Percentiles rank a stretch among this genome's conserved stretches.
These are phyloP conservation scores for Diprion similis DNA, from an alignment of 1,140 invertebrate genomes.

Conservation along the genomic window DNA sequence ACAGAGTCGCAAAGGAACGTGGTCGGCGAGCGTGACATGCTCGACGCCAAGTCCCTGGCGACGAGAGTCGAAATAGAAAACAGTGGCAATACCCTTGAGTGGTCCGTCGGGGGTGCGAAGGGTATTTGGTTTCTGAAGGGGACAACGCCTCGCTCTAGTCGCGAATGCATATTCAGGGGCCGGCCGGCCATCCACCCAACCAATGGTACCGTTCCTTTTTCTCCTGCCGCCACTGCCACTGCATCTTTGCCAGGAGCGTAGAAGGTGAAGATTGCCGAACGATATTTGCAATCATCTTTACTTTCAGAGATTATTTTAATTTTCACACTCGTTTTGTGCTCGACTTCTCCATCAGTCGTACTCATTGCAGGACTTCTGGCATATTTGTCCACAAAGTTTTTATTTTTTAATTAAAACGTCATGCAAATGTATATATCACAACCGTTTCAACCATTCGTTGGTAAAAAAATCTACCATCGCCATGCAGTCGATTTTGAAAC, in stretches of 20 bases:
- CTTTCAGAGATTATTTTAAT: background rate
- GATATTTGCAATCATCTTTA: background rate
- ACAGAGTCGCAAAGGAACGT: too few relatives aligned
- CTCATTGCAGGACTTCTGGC: too few relatives aligned
- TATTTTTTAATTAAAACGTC: too few relatives aligned
- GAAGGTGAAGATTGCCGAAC: constrained; percentile 15
- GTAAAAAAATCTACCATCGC: too few relatives aligned
- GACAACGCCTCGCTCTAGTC: constrained; percentile 39
- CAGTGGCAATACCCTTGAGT: constrained; percentile 57
- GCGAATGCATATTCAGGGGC: constrained; percentile 55
- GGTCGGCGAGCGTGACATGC: too few relatives aligned
- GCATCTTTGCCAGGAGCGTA: constrained; percentile 7
- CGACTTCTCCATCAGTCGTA: background rate
- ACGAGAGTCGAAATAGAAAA: constrained; percentile 32
- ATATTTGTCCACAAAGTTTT: too few relatives aligned
- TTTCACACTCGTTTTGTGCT: background rate
- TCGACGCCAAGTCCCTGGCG: too few relatives aligned
- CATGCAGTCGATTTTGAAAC: too few relatives aligned
- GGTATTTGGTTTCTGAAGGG: constrained; percentile 55
- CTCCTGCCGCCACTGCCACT: constrained; percentile 10
- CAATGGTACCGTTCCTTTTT: background rate
- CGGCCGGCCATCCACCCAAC: constrained; percentile 20
- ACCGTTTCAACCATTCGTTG: too few relatives aligned
- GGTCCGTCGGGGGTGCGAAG: constrained; percentile 37
- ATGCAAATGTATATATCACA: too few relatives aligned